A percentile compares a stretch with the other conserved stretches of the same genome.
phyloP scores from a whole-genome alignment of 1,140 invertebrate species.

The Potamilus streckersoni region DNA sequence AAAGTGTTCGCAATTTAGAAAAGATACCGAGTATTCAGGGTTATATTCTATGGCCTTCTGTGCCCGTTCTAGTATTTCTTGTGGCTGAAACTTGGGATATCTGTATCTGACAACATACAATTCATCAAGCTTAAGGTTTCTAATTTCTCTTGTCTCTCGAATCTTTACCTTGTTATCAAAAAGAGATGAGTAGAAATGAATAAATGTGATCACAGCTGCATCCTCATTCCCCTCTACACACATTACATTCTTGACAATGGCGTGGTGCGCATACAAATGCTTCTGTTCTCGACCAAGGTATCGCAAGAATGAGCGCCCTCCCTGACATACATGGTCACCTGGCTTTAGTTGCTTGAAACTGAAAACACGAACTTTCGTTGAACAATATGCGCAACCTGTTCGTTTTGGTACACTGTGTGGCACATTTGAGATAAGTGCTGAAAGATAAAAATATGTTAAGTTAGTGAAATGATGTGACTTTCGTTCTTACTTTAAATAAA shows the following conservation, averaged over 20 bases:
- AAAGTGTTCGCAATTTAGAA: conserved; percentile 19
- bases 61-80: conserved; percentile 3
- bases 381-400: conserved; percentile 5
- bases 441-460: too few relatives aligned
- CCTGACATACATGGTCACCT: conserved; percentile 6
- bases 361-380: not conserved
- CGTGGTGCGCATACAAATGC: conserved; percentile 9
- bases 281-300: conserved; percentile 1
- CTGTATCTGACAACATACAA: conserved; percentile 14
- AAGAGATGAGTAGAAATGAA: conserved; percentile 14
- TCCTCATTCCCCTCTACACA: not conserved
- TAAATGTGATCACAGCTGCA: not conserved
- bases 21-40: conserved; percentile 4
- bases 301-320: not conserved
- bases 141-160: conserved; percentile 1
- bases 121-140: conserved; percentile 5
- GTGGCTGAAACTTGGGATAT: not conserved
- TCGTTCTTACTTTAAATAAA: too few relatives aligned
- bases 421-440: too few relatives aligned
- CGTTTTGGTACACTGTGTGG: too few relatives aligned
- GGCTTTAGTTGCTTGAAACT: not conserved
- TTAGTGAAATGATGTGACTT: too few relatives aligned
- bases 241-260: conserved; percentile 1
- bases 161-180: conserved; percentile 2
- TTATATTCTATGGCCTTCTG: not conserved